Base-by-base conservation (phyloP, 2,888 invertebrate genomes). In the Thalpophila matura region DNA sequence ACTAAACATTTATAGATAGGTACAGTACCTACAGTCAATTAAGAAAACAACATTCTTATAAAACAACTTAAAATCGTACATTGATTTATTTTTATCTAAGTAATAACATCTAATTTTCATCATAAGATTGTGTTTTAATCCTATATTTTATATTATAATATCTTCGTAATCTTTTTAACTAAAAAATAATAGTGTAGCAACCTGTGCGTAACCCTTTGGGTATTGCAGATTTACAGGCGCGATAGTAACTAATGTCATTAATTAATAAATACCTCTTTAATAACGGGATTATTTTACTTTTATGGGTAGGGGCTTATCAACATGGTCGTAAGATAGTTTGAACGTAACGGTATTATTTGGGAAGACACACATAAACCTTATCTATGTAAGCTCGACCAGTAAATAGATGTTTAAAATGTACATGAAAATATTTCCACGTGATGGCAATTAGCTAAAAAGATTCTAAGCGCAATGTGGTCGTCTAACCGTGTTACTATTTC, bases 341-440 rank as follows among this genome's bases (percentile, higher is more conserved):
- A 70, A 73, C 55, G 46, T 68, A 81, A 79, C 69, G 43, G 59
- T 65, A 64, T 67, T 51, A 63, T 60, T 64, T 71, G 82, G 85
- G 85, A 86, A 84, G 85, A 86, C 85, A 85, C 80, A 81, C 77
- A 81, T 81, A 86, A 79, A 74, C 74, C 74, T 85, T 70, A 76
- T 57, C 59, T 75, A 79, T 66, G 54, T 81, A 87, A 87, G 87
- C 87, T 87, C 87, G 87, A 86, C 80, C 77, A 80, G 78, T 81
- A 74, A 83, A 80, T 70, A 46, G 61, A 74, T 50, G 57, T 56
- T 60, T 62, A 53, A 58, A 62, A 55, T 63, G 40, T 71, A 69
- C 67, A 62, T 63, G 64, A 76, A 74, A 77, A 76, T 77, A 77
- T 73, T 72, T 65, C 40, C 54, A 77, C 43, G 72, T 43, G 77